Base-by-base conservation (phyloP, 1,140 invertebrate genomes). In the Cyphomyrmex costatus region DNA sequence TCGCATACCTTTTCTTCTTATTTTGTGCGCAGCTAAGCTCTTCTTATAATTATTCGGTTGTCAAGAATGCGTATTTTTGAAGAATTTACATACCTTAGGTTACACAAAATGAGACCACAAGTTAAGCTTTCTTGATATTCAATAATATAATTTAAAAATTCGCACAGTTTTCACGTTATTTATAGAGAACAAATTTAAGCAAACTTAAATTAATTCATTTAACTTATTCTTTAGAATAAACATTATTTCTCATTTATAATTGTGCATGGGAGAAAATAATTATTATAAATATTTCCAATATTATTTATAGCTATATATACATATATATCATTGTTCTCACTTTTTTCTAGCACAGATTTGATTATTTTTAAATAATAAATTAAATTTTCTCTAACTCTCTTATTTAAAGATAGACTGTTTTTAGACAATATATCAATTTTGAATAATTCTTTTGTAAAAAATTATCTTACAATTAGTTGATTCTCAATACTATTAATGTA, bases 31-130 rank as follows among this genome's bases (percentile, higher is more conserved):
- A 24, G 42, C 70, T 51, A 78, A 88, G 73, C 70, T 80, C 86
- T 89, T 60, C 60, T 77, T 83, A 56, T 58, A 58, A 73, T 85
- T 87, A 84, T 60, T 66, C 46, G 49, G 63, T 71, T 58, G 49
- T 70, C 58, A 10, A 51, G 12, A 16, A 88, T 85, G 83, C 58
- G 24, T 83, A 83, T 63, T 78, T 83, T 83, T 60, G 19, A 42
- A 61, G 36, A 49, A 73, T 14, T 53, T 27, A 58, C 51, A 12
- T 58, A 8, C 1, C 21, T 7, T 33, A 51, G 24, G 53, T 36
- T 14, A 14, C 24, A 27, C 16, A n/a, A 36, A 58, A 19, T 36
- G 33, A 42, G 16, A 19, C 3, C 53, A n/a, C 8, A 49, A n/a
- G 33, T 56, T 42, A 6, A 71, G 12, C n/a, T 24, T 16, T 60